phyloP scores from a whole-genome alignment of 2,797 vertebrate species.

The Spheniscus humboldti region DNA sequence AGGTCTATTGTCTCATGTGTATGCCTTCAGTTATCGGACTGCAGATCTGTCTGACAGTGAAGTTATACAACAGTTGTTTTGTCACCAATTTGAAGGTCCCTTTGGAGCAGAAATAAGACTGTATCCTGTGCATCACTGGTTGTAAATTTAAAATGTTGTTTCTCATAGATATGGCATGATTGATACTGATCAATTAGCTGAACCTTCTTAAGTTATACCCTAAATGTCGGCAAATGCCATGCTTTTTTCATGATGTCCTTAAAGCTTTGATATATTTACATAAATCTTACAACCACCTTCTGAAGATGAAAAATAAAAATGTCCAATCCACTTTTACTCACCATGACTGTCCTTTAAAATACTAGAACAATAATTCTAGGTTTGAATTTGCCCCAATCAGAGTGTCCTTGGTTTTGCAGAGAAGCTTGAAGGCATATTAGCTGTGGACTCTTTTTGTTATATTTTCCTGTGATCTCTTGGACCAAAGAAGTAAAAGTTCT shows the following conservation, averaged over 20 bases:
- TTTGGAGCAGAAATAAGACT: background rate
- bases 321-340: accelerated
- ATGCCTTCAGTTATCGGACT: background rate
- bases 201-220: background rate
- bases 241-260: background rate
- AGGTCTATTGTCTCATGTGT: background rate
- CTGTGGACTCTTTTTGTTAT: background rate
- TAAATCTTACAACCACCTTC: background rate
- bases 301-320: background rate
- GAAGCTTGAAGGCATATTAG: background rate
- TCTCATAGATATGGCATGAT: background rate
- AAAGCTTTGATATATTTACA: background rate
- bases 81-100: background rate
- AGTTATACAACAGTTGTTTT: background rate
- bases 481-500: background rate
- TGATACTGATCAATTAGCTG: background rate
- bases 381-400: background rate
- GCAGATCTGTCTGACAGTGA: background rate
- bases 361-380: background rate
- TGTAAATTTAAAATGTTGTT: background rate
- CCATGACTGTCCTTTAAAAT: background rate
- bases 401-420: background rate
- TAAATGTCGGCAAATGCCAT: background rate
- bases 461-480: background rate
- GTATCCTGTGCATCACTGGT: background rate